phyloP scores from a whole-genome alignment of 2,888 invertebrate genomes.

The Coenonympha arcania region DNA sequence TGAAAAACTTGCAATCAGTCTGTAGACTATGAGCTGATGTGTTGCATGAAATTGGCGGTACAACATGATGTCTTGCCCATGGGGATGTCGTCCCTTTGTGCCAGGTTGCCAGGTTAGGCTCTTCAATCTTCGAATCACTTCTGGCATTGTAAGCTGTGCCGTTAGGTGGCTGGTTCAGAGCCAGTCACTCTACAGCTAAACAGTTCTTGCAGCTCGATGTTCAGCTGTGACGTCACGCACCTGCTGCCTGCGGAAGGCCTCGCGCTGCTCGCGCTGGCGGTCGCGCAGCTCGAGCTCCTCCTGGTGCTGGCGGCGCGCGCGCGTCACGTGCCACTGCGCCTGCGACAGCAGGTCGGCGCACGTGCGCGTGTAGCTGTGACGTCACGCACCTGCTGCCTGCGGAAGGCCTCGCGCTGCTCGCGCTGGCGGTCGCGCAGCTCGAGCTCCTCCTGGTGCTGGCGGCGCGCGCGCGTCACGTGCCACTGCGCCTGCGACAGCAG shows the following conservation, averaged over 20 bases:
- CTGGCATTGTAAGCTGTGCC: no score
- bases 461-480: conserved; percentile 91
- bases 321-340: conserved; percentile 95
- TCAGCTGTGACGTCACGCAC: conserved; percentile 19
- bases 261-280: conserved; percentile 93
- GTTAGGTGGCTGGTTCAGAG: no score
- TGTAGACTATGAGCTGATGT: no score
- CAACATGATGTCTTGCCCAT: no score
- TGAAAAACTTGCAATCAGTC: no score
- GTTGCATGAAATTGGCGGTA: no score
- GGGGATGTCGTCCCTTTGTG: no score
- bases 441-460: conserved; percentile 95
- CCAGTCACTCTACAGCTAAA: no score
- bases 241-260: conserved; percentile 78
- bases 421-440: conserved; percentile 89
- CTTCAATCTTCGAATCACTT: no score
- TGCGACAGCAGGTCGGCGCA: conserved; percentile 97
- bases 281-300: conserved; percentile 90
- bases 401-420: conserved; percentile 88
- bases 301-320: conserved; percentile 92
- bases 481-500: conserved; percentile 96
- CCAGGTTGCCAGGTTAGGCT: no score
- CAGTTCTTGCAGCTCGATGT: no score
- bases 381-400: conserved; percentile 56
- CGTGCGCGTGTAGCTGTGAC: conserved; percentile 74